Percentiles rank a stretch among this genome's conserved stretches.
Evolutionary conservation across 2,113 vertebrate species (phyloP).

Genomic region (Micronycteris hirsuta): DNA sequence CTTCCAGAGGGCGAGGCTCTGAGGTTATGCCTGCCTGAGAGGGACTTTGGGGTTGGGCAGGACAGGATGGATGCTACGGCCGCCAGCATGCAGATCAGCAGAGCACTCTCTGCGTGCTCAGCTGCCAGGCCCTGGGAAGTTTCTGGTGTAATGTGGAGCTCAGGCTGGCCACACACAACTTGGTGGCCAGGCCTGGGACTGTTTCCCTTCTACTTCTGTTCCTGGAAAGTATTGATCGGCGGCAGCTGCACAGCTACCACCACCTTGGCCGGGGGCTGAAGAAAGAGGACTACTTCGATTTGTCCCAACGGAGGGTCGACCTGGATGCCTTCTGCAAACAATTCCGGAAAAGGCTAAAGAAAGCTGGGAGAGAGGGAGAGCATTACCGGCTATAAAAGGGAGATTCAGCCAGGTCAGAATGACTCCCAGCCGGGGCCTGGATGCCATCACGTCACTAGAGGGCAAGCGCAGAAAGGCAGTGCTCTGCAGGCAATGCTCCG

Average conservation of each 20-base stretch:
- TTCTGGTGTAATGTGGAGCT: constrained; percentile 20
- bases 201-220: neutral
- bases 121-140: neutral
- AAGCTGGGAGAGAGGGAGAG: constrained; percentile 6
- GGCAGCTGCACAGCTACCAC: neutral
- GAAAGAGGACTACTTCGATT: neutral
- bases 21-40: constrained; percentile 22
- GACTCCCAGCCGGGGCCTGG: neutral
- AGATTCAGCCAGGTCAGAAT: neutral
- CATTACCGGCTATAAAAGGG: neutral
- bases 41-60: neutral
- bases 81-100: neutral
- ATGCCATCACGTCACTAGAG: no score
- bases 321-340: neutral
- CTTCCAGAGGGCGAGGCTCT: neutral
- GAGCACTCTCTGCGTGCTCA: constrained; percentile 35
- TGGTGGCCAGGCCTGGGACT: neutral
- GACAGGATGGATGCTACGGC: neutral
- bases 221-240: neutral
- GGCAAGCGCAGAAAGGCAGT: neutral
- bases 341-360: neutral
- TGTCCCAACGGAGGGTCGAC: neutral
- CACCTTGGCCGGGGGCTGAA: neutral
- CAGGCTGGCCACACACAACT: neutral
- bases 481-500: neutral